A percentile compares a stretch with the other conserved stretches of the same genome.
Conservation (phyloP, 1,140 invertebrate genomes). For the Platyura marginata region DNA sequence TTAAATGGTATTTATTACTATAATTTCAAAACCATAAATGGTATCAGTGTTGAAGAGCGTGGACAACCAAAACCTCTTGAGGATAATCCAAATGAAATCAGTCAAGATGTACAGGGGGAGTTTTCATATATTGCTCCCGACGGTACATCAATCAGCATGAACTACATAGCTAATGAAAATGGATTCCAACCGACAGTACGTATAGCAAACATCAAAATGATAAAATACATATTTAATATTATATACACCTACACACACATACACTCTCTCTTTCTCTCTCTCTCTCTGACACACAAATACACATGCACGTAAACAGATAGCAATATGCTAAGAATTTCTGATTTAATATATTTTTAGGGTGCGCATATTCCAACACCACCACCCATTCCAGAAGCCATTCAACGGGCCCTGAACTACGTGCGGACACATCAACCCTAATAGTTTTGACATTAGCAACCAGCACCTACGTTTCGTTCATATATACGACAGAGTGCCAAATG, state of each 20-base stretch:
- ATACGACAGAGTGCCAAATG: too few relatives aligned
- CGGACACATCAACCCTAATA: not conserved
- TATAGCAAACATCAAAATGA: too few relatives aligned
- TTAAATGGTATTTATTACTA: constrained; percentile 2
- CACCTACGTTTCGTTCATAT: too few relatives aligned
- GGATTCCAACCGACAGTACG: constrained; percentile 41
- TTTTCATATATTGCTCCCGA: constrained; percentile 59
- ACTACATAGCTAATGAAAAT: constrained; percentile 64
- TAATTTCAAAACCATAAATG: constrained; percentile 33
- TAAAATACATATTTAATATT: not conserved
- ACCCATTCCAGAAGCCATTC: constrained; percentile 42
- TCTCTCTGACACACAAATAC: too few relatives aligned
- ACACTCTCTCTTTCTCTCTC: too few relatives aligned
- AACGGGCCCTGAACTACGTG: constrained; percentile 37
- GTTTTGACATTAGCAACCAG: too few relatives aligned
- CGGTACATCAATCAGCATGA: constrained; percentile 44
- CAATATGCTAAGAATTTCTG: too few relatives aligned
- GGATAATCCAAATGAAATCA: constrained; percentile 30
- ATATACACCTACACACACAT: too few relatives aligned
- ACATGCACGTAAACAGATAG: too few relatives aligned
- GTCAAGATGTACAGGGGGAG: constrained; percentile 37
- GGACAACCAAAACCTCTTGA: constrained; percentile 27
- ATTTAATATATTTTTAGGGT: constrained; percentile 8
- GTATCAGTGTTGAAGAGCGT: constrained; percentile 25
- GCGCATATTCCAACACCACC: constrained; percentile 48